A percentile compares a stretch with the other conserved stretches of the same genome.
Evolutionary conservation across 2,888 invertebrate genomes (phyloP).

Genomic region (Mystacides longicornis): DNA sequence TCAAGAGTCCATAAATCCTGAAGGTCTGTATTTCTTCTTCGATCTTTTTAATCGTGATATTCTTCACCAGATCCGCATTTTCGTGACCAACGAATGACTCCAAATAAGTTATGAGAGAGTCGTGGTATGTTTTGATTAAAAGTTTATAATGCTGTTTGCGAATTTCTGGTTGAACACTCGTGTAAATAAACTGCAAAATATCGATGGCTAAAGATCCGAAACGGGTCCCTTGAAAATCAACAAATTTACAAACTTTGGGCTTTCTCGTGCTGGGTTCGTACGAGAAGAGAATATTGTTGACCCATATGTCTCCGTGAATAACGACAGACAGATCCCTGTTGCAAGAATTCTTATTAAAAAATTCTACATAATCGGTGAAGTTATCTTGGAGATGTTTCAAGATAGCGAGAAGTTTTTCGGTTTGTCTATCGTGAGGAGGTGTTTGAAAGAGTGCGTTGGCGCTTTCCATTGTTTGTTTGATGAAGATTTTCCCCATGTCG

Average conservation of each 20-base stretch:
- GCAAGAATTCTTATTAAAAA: background rate
- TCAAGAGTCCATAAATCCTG: slow-evolving; percentile 20
- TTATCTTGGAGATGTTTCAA: background rate
- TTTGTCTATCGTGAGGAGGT: background rate
- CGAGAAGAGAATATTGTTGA: slow-evolving; percentile 32
- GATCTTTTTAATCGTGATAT: slow-evolving; percentile 13
- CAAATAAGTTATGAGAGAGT: slow-evolving; percentile 9
- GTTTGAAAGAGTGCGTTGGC: background rate
- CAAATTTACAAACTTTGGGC: slow-evolving; percentile 31
- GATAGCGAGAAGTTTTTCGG: background rate
- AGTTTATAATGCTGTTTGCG: slow-evolving; percentile 14
- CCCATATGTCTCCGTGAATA: slow-evolving; percentile 33
- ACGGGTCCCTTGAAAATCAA: slow-evolving; percentile 36
- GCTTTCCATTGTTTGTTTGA: background rate
- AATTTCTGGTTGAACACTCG: slow-evolving; percentile 19
- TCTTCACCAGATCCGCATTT: slow-evolving; percentile 11
- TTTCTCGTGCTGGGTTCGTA: slow-evolving; percentile 26
- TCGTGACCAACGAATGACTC: slow-evolving; percentile 7
- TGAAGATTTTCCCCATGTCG: background rate
- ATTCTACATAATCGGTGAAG: background rate
- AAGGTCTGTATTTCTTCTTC: slow-evolving; percentile 9
- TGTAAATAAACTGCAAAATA: slow-evolving; percentile 17
- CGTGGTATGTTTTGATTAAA: slow-evolving; percentile 14
- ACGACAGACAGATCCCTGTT: slow-evolving; percentile 25
- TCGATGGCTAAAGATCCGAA: slow-evolving; percentile 18